phyloP scores from a whole-genome alignment of 1,140 invertebrate species.

The Amyelois transitella region DNA sequence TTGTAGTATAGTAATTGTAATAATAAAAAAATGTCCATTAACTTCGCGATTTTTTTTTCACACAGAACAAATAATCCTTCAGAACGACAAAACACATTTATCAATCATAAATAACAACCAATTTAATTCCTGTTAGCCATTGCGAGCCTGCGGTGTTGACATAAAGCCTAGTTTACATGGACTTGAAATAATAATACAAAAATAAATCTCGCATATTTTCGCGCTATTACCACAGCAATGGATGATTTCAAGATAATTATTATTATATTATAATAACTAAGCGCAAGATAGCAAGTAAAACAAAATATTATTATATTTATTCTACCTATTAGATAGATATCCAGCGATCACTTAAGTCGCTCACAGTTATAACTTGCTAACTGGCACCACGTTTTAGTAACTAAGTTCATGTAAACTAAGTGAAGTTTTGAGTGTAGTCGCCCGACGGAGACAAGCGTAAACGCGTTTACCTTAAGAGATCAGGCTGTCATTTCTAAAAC shows the following conservation, averaged over 20 bases:
- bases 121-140: background rate
- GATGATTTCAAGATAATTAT: too few relatives aligned
- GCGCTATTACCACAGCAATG: too few relatives aligned
- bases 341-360: too few relatives aligned
- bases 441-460: conserved; percentile 32
- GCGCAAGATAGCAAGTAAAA: too few relatives aligned
- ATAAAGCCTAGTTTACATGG: background rate
- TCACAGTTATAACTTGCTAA: too few relatives aligned
- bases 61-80: background rate
- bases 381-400: background rate
- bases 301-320: too few relatives aligned
- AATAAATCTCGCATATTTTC: too few relatives aligned
- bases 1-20: too few relatives aligned
- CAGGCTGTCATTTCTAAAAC: conserved; percentile 69
- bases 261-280: too few relatives aligned
- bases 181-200: background rate
- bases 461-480: conserved; percentile 66
- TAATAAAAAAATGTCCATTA: background rate
- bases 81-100: background rate
- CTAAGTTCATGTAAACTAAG: background rate
- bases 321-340: too few relatives aligned
- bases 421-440: conserved; percentile 10
- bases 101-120: background rate
- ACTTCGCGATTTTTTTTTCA: background rate
- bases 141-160: background rate